phyloP scores from a whole-genome alignment of 2,888 invertebrate species.

The Oligia latruncula region DNA sequence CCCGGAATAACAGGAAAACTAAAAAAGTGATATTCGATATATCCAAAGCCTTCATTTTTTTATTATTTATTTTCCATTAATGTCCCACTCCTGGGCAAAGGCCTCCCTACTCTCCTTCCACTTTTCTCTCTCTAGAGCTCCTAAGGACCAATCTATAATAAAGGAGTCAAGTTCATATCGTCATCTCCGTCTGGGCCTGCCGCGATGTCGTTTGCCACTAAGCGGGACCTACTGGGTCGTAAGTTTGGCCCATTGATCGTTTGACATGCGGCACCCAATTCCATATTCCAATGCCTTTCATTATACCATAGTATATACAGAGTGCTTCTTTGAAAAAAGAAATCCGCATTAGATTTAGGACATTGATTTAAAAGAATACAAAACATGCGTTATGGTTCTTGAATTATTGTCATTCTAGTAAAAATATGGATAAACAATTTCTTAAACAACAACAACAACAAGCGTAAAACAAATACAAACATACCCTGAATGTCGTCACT shows the following conservation, averaged over 20 bases:
- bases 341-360: background rate
- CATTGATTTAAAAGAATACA: background rate
- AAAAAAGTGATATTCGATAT: background rate
- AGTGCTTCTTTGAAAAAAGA: background rate
- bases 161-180: too few species aligned
- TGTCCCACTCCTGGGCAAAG: too few species aligned
- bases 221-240: too few species aligned
- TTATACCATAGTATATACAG: background rate
- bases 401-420: background rate
- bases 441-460: background rate
- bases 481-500: conserved; percentile 3
- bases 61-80: too few species aligned
- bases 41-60: background rate
- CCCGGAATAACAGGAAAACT: too few species aligned
- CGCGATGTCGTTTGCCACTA: too few species aligned
- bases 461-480: background rate
- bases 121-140: too few species aligned
- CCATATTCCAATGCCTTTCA: background rate
- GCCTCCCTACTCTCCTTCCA: too few species aligned
- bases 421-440: background rate
- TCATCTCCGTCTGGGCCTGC: too few species aligned
- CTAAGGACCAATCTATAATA: too few species aligned
- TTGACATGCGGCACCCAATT: too few species aligned
- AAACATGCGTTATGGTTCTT: background rate
- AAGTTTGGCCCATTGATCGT: too few species aligned